Evolutionary conservation across 2,113 vertebrate species (phyloP), one percentile per base, ranked within the genome.

Genomic region (Hystrix cristata): DNA sequence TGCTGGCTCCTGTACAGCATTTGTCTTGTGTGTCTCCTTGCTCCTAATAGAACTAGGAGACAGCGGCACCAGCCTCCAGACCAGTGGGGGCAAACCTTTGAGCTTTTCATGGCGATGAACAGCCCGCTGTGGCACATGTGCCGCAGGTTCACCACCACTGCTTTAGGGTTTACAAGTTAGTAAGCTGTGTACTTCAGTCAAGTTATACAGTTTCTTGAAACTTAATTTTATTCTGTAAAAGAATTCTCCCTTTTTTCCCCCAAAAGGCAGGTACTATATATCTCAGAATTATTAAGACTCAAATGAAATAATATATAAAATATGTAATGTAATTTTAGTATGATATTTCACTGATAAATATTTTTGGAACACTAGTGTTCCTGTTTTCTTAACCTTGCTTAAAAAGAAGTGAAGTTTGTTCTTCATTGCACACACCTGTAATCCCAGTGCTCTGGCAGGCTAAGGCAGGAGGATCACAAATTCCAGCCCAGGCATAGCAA

Each of bases 181-280:
- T 90, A 76, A 92, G 25, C 43, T 72, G 2, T 78, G 55, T 86
- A 74, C 59, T 79, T 5, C 51, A 76, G 38, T 90, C 25, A 93
- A 88, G 59, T 82, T 71, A n/a, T 2, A 31, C 64, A 38, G 80
- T 88, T 72, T 91, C 5, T 85, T 53, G 55, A 89, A 94, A 64
- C 57, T 93, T 91, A 80, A 84, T 7, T 93, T 96, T 64, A 31
- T 82, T 94, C 6, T 95, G 23, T 92, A 69, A 96, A 88, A 62
- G 74, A 87, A 86, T 46, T 57, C 3, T 71, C 27, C n/a, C 10
- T 86, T 27, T 23, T 12, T 15, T 51, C 3, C 7, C 25, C 31
- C 14, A 31, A 65, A 72, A 51, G 43, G 21, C 46, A 72, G 7
- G 14, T 87, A 78, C 13, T 5, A 4, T 82, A 78, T 55, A 64